Evolutionary conservation across 2,888 invertebrate genomes (phyloP), one percentile per base, ranked within the genome.

Genomic region (Lumbricus terrestris): DNA sequence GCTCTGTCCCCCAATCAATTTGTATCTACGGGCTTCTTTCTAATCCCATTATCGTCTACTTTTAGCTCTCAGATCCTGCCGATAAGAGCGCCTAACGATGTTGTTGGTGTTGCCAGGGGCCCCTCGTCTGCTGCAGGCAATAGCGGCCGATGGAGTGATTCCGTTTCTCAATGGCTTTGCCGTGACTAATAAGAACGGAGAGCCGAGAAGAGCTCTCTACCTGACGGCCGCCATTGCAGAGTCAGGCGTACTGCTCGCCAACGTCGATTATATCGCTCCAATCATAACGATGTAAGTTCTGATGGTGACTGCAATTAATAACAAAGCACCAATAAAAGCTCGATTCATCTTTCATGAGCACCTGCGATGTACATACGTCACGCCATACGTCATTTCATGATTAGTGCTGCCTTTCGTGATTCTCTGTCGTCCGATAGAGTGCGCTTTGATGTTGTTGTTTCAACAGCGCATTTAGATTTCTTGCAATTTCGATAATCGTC

Each of bases 111-210:
- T 90, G 88, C 47, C 93, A 95, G 96, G 96, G 91, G 96, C 96
- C 23, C 96, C 96, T 0, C 93, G 96, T 16, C 93, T 96, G 38
- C 94, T 96, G 54, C 99, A 99, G 95, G 99, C 99, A 23, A 99
- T 99, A 92, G 98, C 99, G 54, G 98, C 97, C 95, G 99, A 99
- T 95, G 97, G 98, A 92, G 98, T 99, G 91, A 98, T 99, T 93
- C 99, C 99, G 0, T 98, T 99, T 95, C 96, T 99, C 92, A 96
- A 97, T 54, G 97, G 98, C 1, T 99, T 99, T 95, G 97, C 98
- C 54, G 97, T 97, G 90, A 98, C 98, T 33, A 99, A 99, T 0
- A 97, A 97, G 92, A 96, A 98, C 89, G 99, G 99, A 37, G 99
- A 99, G 96, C 99, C 99, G 23, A 97, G 98, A 3, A 96, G 98